A percentile compares a stretch with the other conserved stretches of the same genome.
phyloP scores from a whole-genome alignment of 2,888 invertebrate genomes.

The Shargacucullia verbasci region DNA sequence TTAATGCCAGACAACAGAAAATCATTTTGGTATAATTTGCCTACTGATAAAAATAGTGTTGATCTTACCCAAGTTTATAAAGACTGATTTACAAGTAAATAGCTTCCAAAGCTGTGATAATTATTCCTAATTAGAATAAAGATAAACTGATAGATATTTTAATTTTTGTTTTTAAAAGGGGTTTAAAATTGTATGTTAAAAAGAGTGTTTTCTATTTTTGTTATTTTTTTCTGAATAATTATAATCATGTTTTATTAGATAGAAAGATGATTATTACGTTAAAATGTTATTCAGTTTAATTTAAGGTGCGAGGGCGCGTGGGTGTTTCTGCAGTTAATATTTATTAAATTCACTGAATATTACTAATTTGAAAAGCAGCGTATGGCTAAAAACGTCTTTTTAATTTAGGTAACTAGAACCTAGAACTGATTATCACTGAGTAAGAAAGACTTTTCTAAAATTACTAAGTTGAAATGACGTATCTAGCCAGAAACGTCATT shows the following conservation, averaged over 20 bases:
- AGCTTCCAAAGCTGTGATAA: conserved; percentile 1
- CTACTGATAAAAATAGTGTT: conserved; percentile 10
- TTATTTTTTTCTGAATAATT: too few relatives aligned
- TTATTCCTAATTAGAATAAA: not conserved
- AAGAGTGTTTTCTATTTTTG: too few relatives aligned
- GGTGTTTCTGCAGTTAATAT: too few relatives aligned
- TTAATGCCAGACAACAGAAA: conserved; percentile 19
- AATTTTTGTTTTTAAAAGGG: not conserved
- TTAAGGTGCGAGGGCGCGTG: too few relatives aligned
- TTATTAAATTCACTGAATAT: too few relatives aligned
- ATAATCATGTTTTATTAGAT: too few relatives aligned
- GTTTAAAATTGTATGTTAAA: too few relatives aligned
- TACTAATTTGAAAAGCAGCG: too few relatives aligned
- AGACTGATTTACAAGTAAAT: conserved; percentile 13
- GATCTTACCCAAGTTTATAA: conserved; percentile 6
- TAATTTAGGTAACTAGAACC: too few relatives aligned
- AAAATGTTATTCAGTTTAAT: too few relatives aligned
- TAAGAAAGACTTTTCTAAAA: not conserved
- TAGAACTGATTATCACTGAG: not conserved
- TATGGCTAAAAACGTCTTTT: too few relatives aligned
- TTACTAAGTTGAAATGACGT: not conserved
- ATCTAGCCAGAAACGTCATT: conserved; percentile 1
- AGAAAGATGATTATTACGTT: too few relatives aligned
- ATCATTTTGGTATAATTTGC: conserved; percentile 18
- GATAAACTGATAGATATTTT: conserved; percentile 1